A percentile compares a stretch with the other conserved stretches of the same genome.
Evolutionary conservation across 2,797 vertebrate genomes (phyloP).

Genomic region (Tamandua tetradactyla): DNA sequence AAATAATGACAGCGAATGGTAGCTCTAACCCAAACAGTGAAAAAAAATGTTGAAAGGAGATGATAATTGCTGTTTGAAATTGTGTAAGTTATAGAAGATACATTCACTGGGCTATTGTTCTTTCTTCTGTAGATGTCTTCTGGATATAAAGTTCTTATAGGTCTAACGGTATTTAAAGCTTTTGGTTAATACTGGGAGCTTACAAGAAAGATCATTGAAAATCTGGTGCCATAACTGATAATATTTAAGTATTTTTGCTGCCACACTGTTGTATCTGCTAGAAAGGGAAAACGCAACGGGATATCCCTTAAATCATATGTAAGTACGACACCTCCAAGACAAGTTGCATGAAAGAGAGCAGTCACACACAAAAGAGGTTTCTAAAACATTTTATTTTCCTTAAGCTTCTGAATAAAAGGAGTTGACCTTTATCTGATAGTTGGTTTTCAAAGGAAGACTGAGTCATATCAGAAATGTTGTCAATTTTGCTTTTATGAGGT

Average conservation of each 20-base stretch:
- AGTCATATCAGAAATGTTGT: constrained; percentile 71
- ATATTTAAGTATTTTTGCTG: background rate
- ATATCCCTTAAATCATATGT: background rate
- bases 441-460: constrained; percentile 70
- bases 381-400: background rate
- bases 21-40: background rate
- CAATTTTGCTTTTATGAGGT: constrained; percentile 65
- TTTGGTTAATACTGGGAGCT: background rate
- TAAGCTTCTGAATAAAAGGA: constrained; percentile 49
- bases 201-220: background rate
- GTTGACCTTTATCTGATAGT: constrained; percentile 39
- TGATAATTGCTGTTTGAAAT: background rate
- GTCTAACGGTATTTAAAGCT: background rate
- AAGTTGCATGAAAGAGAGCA: background rate
- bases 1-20: background rate
- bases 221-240: background rate
- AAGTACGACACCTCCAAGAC: background rate
- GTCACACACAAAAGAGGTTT: background rate
- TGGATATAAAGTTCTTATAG: background rate
- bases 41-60: constrained; percentile 21
- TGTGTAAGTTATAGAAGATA: background rate
- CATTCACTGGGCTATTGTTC: background rate
- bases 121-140: background rate
- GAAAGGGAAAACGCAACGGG: background rate
- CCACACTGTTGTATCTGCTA: background rate